Percentiles rank a stretch among this genome's conserved stretches.
phyloP scores from a whole-genome alignment of 2,797 vertebrate species.

The Sphenodon punctatus region DNA sequence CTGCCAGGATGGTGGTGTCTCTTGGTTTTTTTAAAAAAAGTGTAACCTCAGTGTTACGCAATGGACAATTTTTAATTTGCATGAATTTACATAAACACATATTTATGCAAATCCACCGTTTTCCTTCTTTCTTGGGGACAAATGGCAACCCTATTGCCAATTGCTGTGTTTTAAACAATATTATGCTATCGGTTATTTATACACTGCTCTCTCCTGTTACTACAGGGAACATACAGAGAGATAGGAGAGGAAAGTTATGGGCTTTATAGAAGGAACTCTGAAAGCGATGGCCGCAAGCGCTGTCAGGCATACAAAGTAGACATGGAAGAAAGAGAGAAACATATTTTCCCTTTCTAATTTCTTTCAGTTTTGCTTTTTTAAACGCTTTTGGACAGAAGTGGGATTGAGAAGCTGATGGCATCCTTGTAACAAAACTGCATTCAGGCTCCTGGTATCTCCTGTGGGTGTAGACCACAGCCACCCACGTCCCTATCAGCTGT shows the following conservation, averaged over 20 bases:
- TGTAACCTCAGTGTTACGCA: too few relatives aligned
- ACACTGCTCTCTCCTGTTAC: background rate
- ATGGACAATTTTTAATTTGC: too few relatives aligned
- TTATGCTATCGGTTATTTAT: background rate
- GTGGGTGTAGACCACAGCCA: background rate
- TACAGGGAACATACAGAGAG: background rate
- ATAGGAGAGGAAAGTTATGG: background rate
- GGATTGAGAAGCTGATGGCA: background rate
- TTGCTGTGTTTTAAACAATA: background rate
- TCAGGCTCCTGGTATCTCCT: background rate
- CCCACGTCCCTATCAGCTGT: background rate
- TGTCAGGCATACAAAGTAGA: background rate
- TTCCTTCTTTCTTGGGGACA: too few relatives aligned
- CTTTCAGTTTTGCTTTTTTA: background rate
- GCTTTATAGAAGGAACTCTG: background rate
- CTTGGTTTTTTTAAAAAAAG: too few relatives aligned
- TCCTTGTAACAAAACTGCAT: background rate
- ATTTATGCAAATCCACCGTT: too few relatives aligned
- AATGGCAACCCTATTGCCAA: too few relatives aligned
- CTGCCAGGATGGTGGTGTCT: too few relatives aligned
- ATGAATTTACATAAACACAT: too few relatives aligned
- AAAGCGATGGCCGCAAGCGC: background rate
- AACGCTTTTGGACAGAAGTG: background rate
- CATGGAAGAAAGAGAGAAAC: fast-evolving
- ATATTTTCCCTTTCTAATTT: background rate